Evolutionary conservation across 2,113 vertebrate species (phyloP), one percentile per base, ranked within the genome.

Genomic region (Otus sunia): DNA sequence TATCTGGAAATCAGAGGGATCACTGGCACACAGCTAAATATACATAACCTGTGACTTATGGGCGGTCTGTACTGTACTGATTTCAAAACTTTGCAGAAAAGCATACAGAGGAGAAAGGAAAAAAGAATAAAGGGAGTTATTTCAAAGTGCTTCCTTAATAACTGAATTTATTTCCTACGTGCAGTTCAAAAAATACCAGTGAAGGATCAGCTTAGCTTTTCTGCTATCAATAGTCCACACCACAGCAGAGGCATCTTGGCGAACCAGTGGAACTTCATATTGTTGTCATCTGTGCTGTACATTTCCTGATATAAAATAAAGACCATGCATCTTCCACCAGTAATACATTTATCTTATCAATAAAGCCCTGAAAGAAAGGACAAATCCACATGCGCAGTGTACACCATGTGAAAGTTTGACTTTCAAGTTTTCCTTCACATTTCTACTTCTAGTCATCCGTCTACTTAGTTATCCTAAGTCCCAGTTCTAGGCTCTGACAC

Each of bases 81-180:
- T 72, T 71, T 91, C 15, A 68, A 59, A 79, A 59, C 14, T 47
- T 60, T 32, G 26, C 53, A 63, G 17, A 83, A 74, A 66, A 69
- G 9, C 17, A 45, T 5, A 17, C 11, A 10, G 11, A 6, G 4
- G 4, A 5, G 26, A 5, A 9, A 10, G 8, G 7, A 52, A 21
- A 6, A 32, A 9, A 29, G 17, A 49, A 36, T 56, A 47, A 21
- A 5, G 1, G 2, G 12, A 26, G 11, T n/a, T 72, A 7, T 32
- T 67, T 55, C 49, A 56, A 88, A 59, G 34, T 14, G 2, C 18
- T 8, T 55, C 47, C 29, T 47, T 74, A 53, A 76, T 49, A 52
- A 49, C 1, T 26, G 50, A 69, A 50, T 83, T 82, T 73, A 19
- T 69, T 95, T 76, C 27, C 37, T 41, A 56, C 3, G 2, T 68